Conservation (phyloP, 1,140 invertebrate genomes). For the Episyrphus balteatus region DNA sequence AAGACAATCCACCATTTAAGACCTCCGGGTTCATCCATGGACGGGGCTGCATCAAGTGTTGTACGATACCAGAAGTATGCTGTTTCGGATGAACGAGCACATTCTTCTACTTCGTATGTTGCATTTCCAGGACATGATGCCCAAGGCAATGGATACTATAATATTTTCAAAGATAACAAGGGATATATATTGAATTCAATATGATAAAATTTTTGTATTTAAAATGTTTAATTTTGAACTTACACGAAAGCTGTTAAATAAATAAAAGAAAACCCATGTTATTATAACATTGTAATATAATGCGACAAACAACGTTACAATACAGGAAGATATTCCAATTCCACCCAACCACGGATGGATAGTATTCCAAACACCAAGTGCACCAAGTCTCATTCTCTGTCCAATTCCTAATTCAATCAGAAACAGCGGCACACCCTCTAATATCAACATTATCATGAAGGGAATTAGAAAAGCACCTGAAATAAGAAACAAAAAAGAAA, state of each 20-base stretch:
- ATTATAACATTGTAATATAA: constrained; percentile 98
- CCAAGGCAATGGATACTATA: constrained; percentile 70
- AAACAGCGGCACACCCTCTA: constrained; percentile 89
- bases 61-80: constrained; percentile 84
- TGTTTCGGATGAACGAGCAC: constrained; percentile 69
- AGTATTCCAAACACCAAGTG: constrained; percentile 87
- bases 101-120: constrained; percentile 52
- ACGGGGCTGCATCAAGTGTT: constrained; percentile 70
- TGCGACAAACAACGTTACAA: constrained; percentile 84
- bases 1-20: constrained; percentile 92
- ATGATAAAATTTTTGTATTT: no score
- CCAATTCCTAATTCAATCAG: constrained; percentile 90
- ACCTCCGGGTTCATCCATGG: constrained; percentile 69
- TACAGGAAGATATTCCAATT: constrained; percentile 78
- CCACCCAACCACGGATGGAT: constrained; percentile 87
- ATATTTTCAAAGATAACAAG: background rate
- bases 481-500: constrained; percentile 12
- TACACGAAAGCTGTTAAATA: constrained; percentile 80
- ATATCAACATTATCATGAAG: constrained; percentile 85
- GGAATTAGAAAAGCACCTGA: constrained; percentile 93
- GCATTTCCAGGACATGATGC: constrained; percentile 68
- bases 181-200: background rate
- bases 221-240: no score
- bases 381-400: constrained; percentile 77
- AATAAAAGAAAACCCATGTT: constrained; percentile 95